Evolutionary conservation across 2,797 vertebrate genomes (phyloP), one percentile per base, ranked within the genome.

Genomic region (Austrolebias charrua): DNA sequence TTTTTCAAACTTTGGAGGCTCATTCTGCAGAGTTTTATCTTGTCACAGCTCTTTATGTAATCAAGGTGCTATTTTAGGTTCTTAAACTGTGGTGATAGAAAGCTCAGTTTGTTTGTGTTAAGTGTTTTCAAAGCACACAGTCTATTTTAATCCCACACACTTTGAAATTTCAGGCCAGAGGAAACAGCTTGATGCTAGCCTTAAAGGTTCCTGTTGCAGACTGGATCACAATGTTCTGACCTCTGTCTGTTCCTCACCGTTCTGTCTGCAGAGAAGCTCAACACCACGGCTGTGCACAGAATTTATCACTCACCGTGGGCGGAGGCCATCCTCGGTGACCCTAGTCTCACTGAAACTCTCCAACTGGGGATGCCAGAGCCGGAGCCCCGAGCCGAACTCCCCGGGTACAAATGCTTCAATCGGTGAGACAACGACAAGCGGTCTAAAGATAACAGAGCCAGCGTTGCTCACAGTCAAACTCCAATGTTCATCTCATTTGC

Each of bases 291-390:
- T 20, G 88, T 95, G 79, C 93, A 93, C 29, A 98, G 95, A 75
- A 94, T 92, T 71, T 99, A 98, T 76, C 94, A 96, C 85, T 97
- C 98, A 8, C 98, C 98, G 0, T 99, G 98, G 98, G 95, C 96
- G 83, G 92, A 97, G 89, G 97, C 95, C 40, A 97, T 99, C 66
- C 92, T 95, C 71, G 85, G 86, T 54, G 94, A 99, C 64, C 97
- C 98, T 0, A 92, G 94, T 58, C 94, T 99, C 6, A 83, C 96
- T n/a, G 95, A 95, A 49, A 92, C 93, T 42, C 88, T 98, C 65
- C 94, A 95, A 67, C 88, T 93, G 18, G 92, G 85, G 76, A 92
- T 98, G 85, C 92, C 94, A 43, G 80, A 72, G 52, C 93, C 92
- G 4, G 94, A 94, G 78, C 89, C 93, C 24, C 93, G 76, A 73